Percentiles rank a stretch among this genome's conserved stretches.
phyloP scores from a whole-genome alignment of 2,797 vertebrate genomes.

The Spondyliosoma cantharus region DNA sequence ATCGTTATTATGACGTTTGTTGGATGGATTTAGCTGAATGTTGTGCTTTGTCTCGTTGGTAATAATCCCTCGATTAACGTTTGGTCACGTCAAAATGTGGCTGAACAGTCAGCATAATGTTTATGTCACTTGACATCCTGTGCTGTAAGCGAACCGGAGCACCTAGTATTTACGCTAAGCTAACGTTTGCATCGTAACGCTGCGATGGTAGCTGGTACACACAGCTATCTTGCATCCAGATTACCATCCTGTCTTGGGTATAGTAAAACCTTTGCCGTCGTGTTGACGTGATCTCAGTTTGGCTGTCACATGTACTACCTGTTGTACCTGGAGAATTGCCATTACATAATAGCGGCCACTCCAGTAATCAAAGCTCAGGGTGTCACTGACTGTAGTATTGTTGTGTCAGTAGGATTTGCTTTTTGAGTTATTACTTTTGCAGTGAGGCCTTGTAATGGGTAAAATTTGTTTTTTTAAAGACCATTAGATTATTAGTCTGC shows the following conservation, averaged over 20 bases:
- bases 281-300: not conserved
- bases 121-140: conserved; percentile 3
- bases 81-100: not conserved
- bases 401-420: conserved; percentile 10
- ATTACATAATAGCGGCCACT: conserved; percentile 39
- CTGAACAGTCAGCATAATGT: not conserved
- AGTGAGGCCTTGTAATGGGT: not conserved
- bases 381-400: not conserved
- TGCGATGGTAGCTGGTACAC: conserved; percentile 7
- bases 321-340: conserved; percentile 30
- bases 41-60: not conserved
- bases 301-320: conserved; percentile 12
- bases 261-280: conserved; percentile 4
- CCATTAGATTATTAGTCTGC: too few relatives aligned
- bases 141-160: conserved; percentile 1
- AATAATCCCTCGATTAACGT: not conserved
- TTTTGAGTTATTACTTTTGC: not conserved
- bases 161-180: conserved; percentile 38
- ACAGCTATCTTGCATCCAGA: not conserved
- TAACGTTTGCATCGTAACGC: conserved; percentile 33
- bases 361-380: conserved; percentile 24
- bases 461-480: not conserved
- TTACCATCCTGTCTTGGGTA: not conserved
- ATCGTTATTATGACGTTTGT: not conserved
- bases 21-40: not conserved